Conservation (phyloP, 2,113 vertebrate genomes). For the Bubalus kerabau region DNA sequence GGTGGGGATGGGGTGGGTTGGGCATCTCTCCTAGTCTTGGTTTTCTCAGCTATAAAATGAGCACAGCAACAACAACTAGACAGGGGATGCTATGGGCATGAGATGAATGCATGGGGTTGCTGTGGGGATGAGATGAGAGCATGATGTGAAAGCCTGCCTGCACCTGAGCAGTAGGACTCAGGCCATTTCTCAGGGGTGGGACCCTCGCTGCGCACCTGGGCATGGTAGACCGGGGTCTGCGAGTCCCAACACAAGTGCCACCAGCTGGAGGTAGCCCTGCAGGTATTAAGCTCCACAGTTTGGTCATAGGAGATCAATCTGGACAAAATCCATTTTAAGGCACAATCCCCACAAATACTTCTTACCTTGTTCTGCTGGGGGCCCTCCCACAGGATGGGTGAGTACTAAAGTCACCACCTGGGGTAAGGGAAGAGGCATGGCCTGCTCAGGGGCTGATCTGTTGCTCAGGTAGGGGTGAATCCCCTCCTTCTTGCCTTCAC, state of each 20-base stretch:
- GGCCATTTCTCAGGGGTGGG: neutral
- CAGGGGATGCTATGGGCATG: neutral
- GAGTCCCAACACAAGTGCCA: no score
- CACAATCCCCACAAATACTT: neutral
- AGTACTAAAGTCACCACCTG: neutral
- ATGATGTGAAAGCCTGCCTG: accelerated
- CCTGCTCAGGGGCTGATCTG: no score
- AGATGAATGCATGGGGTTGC: neutral
- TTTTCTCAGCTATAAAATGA: neutral
- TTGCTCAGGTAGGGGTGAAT: neutral
- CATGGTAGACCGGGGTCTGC: accelerated
- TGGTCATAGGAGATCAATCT: neutral
- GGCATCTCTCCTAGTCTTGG: neutral
- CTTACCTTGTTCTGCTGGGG: neutral
- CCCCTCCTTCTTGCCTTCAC: neutral
- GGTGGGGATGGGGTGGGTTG: neutral
- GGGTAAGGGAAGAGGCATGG: neutral
- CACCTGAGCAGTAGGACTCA: neutral
- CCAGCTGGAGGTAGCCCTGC: neutral
- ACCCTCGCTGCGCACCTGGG: accelerated
- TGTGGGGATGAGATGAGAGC: neutral
- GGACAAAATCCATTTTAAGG: neutral
- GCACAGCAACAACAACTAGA: neutral
- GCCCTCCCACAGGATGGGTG: neutral
- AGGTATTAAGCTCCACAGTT: neutral